Conservation (phyloP, 1,140 invertebrate species). For the Drosophila biarmipes region DNA sequence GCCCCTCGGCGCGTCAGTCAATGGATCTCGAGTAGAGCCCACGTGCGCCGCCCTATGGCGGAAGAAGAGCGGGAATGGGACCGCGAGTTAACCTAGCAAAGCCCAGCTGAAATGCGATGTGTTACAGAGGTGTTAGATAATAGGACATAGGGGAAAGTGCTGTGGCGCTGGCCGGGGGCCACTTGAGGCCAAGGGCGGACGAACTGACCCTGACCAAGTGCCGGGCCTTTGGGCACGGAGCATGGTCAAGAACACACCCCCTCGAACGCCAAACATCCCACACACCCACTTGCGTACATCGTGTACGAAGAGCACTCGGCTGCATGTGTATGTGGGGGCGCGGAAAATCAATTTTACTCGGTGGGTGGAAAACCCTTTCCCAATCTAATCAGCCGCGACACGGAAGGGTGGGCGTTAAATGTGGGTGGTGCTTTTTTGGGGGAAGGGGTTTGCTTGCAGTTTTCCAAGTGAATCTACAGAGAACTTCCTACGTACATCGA, state of each 20-base stretch:
- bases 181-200: slow-evolving; percentile 37
- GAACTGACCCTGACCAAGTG: slow-evolving; percentile 45
- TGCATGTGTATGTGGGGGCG: slow-evolving; percentile 1
- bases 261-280: slow-evolving; percentile 4
- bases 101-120: slow-evolving; percentile 16
- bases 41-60: slow-evolving; percentile 22
- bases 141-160: slow-evolving; percentile 9
- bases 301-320: background rate
- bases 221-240: slow-evolving; percentile 19
- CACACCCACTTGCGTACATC: slow-evolving; percentile 5
- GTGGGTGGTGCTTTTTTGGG: slow-evolving; percentile 9
- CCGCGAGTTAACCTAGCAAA: slow-evolving; percentile 33
- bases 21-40: slow-evolving; percentile 24
- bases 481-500: slow-evolving; percentile 87
- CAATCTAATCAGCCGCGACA: slow-evolving; percentile 5
- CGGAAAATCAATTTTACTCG: slow-evolving; percentile 69
- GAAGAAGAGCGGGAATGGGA: background rate
- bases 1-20: slow-evolving; percentile 14
- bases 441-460: background rate
- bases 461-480: background rate
- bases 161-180: slow-evolving; percentile 1
- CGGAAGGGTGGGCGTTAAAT: slow-evolving; percentile 3
- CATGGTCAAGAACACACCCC: slow-evolving; percentile 60
- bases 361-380: slow-evolving; percentile 33
- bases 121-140: slow-evolving; percentile 40